Percentiles rank a stretch among this genome's conserved stretches.
Evolutionary conservation across 2,113 vertebrate species (phyloP).

Genomic region (Elgaria multicarinata): DNA sequence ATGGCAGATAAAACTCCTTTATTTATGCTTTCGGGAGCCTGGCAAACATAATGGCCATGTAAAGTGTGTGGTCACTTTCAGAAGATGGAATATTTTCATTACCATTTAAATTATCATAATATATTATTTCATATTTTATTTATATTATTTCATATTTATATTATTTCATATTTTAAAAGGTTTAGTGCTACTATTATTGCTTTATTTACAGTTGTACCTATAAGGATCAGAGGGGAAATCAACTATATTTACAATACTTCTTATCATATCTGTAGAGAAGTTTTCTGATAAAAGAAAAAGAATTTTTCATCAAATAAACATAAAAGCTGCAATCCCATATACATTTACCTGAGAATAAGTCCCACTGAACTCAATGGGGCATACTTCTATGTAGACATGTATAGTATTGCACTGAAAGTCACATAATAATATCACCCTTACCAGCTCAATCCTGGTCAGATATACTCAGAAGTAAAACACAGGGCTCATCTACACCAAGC

Average conservation of each 20-base stretch:
- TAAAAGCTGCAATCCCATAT: background rate
- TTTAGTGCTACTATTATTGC: background rate
- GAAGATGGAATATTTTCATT: background rate
- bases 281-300: slow-evolving; percentile 39
- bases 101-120: background rate
- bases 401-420: background rate
- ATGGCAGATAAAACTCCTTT: background rate
- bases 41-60: background rate
- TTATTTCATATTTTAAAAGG: background rate
- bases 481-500: too few species aligned
- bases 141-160: background rate
- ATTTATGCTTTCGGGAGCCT: background rate
- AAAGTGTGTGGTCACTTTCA: background rate
- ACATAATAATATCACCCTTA: background rate
- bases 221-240: background rate
- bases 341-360: too few species aligned
- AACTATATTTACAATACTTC: slow-evolving; percentile 9
- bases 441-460: background rate
- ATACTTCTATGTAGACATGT: too few species aligned
- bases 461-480: background rate
- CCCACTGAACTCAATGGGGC: too few species aligned
- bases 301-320: background rate
- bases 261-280: slow-evolving; percentile 53
- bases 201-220: background rate
- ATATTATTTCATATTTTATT: too few species aligned